phyloP scores from a whole-genome alignment of 2,888 invertebrate species.

The Volucella zonaria region DNA sequence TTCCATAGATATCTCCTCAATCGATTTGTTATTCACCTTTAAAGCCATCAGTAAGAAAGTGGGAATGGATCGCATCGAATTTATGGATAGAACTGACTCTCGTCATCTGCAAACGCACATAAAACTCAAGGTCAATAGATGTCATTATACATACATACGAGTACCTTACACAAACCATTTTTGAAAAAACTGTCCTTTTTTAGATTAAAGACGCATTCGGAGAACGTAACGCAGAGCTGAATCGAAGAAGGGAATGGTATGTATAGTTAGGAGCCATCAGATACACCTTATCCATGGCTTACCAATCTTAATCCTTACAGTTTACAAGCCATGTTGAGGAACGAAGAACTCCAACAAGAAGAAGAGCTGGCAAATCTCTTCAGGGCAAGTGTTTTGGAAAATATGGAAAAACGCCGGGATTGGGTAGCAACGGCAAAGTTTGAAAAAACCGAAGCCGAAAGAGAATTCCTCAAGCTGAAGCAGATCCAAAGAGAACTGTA shows the following conservation, averaged over 20 bases:
- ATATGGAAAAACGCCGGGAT: conserved; percentile 57
- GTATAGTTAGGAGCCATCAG: not conserved
- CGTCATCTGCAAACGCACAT: conserved; percentile 55
- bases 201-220: conserved; percentile 46
- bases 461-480: conserved; percentile 55
- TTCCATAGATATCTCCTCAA: too few species aligned
- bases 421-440: conserved; percentile 57
- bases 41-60: not conserved
- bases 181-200: not conserved
- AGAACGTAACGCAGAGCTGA: conserved; percentile 40
- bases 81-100: conserved; percentile 48
- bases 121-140: conserved; percentile 39
- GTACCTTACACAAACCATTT: not conserved
- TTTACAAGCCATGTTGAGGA: conserved; percentile 25
- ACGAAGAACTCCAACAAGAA: conserved; percentile 57
- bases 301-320: conserved; percentile 2
- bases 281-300: not conserved
- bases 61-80: conserved; percentile 56
- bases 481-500: conserved; percentile 65
- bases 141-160: not conserved
- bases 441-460: conserved; percentile 55
- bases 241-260: conserved; percentile 36
- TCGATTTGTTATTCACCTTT: not conserved
- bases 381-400: conserved; percentile 45
- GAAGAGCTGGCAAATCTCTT: conserved; percentile 62